Base-by-base conservation (phyloP, 2,888 invertebrate genomes). In the Lypha dubia region DNA sequence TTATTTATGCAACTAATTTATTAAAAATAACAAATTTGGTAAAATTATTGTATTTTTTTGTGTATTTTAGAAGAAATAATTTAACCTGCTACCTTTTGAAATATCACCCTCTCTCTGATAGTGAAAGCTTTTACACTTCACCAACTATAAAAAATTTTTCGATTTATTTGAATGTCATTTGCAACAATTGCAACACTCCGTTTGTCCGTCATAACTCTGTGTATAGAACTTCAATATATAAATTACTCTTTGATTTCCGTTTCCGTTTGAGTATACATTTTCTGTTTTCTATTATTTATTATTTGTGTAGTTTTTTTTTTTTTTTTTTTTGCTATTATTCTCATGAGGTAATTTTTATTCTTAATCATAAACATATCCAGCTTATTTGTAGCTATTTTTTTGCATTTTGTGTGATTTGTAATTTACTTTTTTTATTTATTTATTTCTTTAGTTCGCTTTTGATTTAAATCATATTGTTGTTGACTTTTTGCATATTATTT, bases 381-480 rank as follows among this genome's bases (percentile, higher is more conserved):
- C 53, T 58, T 80, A 49, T 65, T 70, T 70, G 67, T 44, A 49
- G 28, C 24, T 51, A 44, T 58, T 41, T 70, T 41, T 49, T 28
- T 76, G 41, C 7, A 35, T 32, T 84, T 84, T 67, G 62, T 79
- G 76, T 76, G 70, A 63, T 74, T 63, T 53, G 41, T 58, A 56
- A 35, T 62, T 67, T 79, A 13, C 62, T 58, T 60, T 24, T 53
- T 60, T 49, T 15, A 6, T 17, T 44, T 13, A 35, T 79, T 35
- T 53, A 60, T 38, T 9, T 41, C 32, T n/a, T 51, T 32, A 53
- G 65, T 76, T 77, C 71, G 63, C 62, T 62, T 80, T 84, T 77
- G 80, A 84, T 84, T 80, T 76, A 67, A 84, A 80, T 80, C 76
- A 81, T 81, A 63, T 68, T 77, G 68, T 70, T 81, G 56, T 22